A percentile compares a stretch with the other conserved stretches of the same genome.
Conservation (phyloP, 2,113 vertebrate genomes). For the Gambusia affinis region DNA sequence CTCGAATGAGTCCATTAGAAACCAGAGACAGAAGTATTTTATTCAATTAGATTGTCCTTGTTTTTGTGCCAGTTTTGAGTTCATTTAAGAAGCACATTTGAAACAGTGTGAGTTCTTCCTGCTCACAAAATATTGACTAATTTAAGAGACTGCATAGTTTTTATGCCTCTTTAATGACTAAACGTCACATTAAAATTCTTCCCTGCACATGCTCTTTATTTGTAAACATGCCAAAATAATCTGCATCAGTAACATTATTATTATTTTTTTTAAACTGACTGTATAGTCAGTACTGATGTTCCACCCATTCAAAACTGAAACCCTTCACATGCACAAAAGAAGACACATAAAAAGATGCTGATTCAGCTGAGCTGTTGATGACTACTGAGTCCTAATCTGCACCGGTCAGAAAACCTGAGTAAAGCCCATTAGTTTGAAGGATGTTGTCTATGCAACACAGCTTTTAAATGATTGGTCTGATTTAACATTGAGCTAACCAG, state of each 20-base stretch:
- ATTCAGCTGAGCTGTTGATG: slow-evolving; percentile 4
- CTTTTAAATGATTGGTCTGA: not conserved
- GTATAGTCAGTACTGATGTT: too few relatives aligned
- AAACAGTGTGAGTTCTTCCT: not conserved
- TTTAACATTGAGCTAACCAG: not conserved
- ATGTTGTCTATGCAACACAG: slow-evolving; percentile 17
- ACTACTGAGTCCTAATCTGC: slow-evolving; percentile 14
- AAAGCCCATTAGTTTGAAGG: slow-evolving; percentile 1
- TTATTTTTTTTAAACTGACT: too few relatives aligned
- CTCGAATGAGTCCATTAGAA: not conserved
- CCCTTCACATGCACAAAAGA: not conserved
- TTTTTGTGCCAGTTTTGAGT: not conserved
- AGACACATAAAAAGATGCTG: slow-evolving; percentile 16
- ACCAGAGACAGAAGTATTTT: not conserved
- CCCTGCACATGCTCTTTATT: not conserved
- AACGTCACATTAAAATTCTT: not conserved
- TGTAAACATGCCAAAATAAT: too few relatives aligned
- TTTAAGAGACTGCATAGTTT: not conserved
- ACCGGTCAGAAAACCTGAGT: slow-evolving; percentile 15
- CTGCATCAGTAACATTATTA: not conserved
- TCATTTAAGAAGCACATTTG: not conserved
- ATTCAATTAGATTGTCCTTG: not conserved
- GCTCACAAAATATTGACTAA: not conserved
- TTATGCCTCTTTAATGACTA: not conserved
- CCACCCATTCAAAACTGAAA: too few relatives aligned